A percentile compares a stretch with the other conserved stretches of the same genome.
Evolutionary conservation across 2,113 vertebrate species (phyloP).

Genomic region (Melanostigma gelatinosum): DNA sequence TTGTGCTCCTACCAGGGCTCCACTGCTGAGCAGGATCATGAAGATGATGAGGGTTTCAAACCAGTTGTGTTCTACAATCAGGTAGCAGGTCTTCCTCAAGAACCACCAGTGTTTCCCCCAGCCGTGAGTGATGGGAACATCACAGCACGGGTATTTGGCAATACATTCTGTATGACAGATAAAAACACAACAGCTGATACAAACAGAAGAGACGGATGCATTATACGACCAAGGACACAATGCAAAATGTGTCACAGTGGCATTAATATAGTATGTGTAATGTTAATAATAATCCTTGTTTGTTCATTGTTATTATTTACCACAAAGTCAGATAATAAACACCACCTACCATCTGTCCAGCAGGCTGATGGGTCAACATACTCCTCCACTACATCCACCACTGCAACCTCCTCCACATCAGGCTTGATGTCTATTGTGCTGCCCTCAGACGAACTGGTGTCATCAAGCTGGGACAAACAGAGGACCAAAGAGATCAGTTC

Average conservation of each 20-base stretch:
- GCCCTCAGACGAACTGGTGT: conserved; percentile 96
- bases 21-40: conserved; percentile 98
- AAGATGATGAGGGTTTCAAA: conserved; percentile 99
- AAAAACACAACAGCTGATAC: conserved; percentile 17
- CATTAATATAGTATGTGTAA: background rate
- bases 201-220: background rate
- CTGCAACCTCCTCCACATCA: conserved; percentile 91
- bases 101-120: conserved; percentile 97
- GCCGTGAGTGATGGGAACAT: conserved; percentile 94
- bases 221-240: background rate
- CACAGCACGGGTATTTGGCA: conserved; percentile 92
- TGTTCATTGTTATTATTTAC: background rate
- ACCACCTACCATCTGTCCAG: conserved; percentile 91
- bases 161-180: conserved; percentile 85
- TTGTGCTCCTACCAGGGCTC: conserved; percentile 89
- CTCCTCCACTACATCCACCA: conserved; percentile 95
- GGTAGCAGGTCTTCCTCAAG: conserved; percentile 96
- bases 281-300: background rate
- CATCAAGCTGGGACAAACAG: conserved; percentile 83
- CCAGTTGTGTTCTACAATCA: conserved; percentile 98
- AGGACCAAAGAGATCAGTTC: conserved; percentile 36
- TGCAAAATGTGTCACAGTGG: background rate
- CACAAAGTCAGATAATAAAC: conserved; percentile 8
- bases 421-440: conserved; percentile 98
- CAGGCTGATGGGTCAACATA: conserved; percentile 95